Evolutionary conservation across 92 coral and sea anemone genomes (phyloP).

Genomic region (Desmophyllum pertusum): DNA sequence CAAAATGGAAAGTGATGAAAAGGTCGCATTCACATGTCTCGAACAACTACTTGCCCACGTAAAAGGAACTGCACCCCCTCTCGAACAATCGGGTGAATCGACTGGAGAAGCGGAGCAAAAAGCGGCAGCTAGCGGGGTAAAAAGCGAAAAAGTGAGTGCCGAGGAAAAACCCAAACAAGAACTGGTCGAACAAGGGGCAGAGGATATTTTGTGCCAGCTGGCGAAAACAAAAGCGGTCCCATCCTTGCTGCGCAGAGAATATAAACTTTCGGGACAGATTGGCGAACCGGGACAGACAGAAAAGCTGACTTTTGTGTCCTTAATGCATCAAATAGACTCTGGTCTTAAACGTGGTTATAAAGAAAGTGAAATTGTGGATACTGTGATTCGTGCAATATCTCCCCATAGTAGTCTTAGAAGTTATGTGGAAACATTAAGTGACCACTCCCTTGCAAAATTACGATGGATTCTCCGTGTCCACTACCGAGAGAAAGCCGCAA

Average conservation of each 20-base stretch:
- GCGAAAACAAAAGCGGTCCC: slow-evolving; percentile 13
- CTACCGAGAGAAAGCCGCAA: slow-evolving; percentile 38
- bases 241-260: slow-evolving; percentile 36
- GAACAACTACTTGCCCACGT: slow-evolving; percentile 11
- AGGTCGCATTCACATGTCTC: slow-evolving; percentile 18
- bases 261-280: slow-evolving; percentile 52
- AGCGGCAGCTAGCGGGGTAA: neutral
- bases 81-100: neutral
- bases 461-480: slow-evolving; percentile 49
- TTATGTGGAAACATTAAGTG: slow-evolving; percentile 58
- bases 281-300: slow-evolving; percentile 58
- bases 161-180: slow-evolving; percentile 17
- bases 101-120: neutral
- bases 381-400: slow-evolving; percentile 55
- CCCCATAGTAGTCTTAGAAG: slow-evolving; percentile 63
- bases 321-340: slow-evolving; percentile 65
- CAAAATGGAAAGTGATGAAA: slow-evolving; percentile 36
- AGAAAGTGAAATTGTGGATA: slow-evolving; percentile 47
- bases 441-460: slow-evolving; percentile 42
- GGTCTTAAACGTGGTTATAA: slow-evolving; percentile 57
- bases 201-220: slow-evolving; percentile 12
- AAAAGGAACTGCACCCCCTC: slow-evolving; percentile 30
- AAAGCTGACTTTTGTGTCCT: slow-evolving; percentile 59
- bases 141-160: neutral
- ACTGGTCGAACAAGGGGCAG: slow-evolving; percentile 18